Conservation (phyloP, 2,797 vertebrate species). For the Alca torda region DNA sequence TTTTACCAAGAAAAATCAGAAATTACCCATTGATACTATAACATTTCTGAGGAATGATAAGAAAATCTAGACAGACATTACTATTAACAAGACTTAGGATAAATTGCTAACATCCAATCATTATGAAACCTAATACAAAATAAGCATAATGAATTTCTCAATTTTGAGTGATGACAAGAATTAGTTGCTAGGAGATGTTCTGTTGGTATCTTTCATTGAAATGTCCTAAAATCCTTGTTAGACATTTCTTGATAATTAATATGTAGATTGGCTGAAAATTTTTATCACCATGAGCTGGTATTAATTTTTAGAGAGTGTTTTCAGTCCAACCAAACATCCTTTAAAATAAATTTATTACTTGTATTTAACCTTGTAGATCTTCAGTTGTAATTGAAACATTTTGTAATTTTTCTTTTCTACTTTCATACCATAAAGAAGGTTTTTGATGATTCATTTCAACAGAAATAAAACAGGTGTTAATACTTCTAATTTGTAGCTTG, state of each 20-base stretch:
- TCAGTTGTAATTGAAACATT: not conserved
- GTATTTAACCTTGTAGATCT: not conserved
- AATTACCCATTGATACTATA: not conserved
- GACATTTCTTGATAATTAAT: not conserved
- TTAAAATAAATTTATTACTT: not conserved
- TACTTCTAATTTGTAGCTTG: not conserved
- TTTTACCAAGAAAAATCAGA: not conserved
- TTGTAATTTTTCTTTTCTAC: not conserved
- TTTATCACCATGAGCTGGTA: not conserved
- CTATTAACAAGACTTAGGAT: not conserved
- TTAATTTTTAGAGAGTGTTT: not conserved
- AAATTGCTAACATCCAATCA: not conserved
- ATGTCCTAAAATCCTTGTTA: not conserved
- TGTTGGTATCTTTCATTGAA: not conserved
- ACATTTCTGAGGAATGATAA: not conserved
- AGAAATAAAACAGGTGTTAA: not conserved
- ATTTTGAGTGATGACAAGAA: not conserved
- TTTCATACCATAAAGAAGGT: not conserved
- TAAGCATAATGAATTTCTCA: not conserved
- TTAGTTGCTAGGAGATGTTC: not conserved
- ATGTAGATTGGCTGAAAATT: not conserved
- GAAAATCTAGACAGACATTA: not conserved
- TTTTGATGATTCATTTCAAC: not conserved
- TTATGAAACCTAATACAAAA: not conserved
- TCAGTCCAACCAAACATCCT: not conserved